Evolutionary conservation across 2,797 vertebrate species (phyloP).

Genomic region (Anas bernieri): DNA sequence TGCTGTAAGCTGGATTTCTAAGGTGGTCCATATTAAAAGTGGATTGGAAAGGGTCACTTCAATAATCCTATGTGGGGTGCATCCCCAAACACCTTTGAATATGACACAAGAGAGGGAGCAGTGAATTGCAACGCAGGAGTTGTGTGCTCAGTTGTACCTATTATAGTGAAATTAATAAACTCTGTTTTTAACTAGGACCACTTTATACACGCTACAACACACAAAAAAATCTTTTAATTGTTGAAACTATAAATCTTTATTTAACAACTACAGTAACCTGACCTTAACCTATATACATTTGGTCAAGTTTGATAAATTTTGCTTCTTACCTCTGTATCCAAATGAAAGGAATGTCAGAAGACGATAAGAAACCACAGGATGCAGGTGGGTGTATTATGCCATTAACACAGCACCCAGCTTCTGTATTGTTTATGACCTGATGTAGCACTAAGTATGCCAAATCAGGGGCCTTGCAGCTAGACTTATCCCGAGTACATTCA

Average conservation of each 20-base stretch:
- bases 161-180: neutral
- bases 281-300: neutral
- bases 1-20: neutral
- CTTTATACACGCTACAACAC: neutral
- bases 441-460: neutral
- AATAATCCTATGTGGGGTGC: too few species aligned
- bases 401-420: neutral
- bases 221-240: neutral
- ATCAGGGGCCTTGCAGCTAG: neutral
- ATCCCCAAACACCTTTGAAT: neutral
- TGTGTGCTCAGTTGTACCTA: neutral
- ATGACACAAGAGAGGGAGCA: neutral
- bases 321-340: neutral
- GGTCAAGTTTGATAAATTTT: neutral
- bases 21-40: neutral
- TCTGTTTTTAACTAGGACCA: neutral
- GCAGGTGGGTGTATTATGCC: neutral
- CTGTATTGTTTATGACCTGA: neutral
- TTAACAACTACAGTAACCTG: neutral
- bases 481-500: neutral
- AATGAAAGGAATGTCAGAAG: neutral
- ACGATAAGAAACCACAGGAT: neutral
- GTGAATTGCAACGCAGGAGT: neutral
- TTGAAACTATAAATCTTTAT: neutral
- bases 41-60: neutral